Evolutionary conservation across 1,140 invertebrate species (phyloP).

Genomic region (Saccostrea echinata): DNA sequence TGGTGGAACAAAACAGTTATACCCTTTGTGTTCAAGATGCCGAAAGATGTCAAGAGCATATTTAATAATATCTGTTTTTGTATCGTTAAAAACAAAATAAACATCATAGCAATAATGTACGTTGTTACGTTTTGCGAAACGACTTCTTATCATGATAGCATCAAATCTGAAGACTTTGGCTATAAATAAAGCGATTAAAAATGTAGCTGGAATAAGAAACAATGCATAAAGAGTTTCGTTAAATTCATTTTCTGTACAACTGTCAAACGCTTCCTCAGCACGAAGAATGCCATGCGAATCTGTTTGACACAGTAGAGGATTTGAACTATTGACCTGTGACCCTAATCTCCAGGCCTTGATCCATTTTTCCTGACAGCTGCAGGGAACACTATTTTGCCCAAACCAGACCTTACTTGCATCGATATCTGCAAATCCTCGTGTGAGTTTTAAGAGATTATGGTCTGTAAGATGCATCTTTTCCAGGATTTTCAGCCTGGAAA

Average conservation of each 20-base stretch:
- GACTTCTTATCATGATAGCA: background rate
- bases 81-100: background rate
- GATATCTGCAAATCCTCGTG: background rate
- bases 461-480: background rate
- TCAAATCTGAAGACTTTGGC: background rate
- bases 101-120: background rate
- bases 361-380: background rate
- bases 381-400: background rate
- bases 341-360: background rate
- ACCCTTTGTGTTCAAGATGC: background rate
- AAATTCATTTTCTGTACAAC: background rate
- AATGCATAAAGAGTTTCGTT: background rate
- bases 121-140: background rate
- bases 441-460: background rate
- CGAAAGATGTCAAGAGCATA: background rate
- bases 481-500: background rate
- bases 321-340: background rate
- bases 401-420: background rate
- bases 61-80: background rate
- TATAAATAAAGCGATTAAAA: background rate
- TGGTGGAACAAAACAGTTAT: background rate
- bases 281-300: background rate
- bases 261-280: background rate
- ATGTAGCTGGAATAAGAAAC: background rate
- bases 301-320: background rate